A percentile compares a stretch with the other conserved stretches of the same genome.
Conservation (phyloP, 64 coral and sea anemone species). For the Stylophora pistillata region DNA sequence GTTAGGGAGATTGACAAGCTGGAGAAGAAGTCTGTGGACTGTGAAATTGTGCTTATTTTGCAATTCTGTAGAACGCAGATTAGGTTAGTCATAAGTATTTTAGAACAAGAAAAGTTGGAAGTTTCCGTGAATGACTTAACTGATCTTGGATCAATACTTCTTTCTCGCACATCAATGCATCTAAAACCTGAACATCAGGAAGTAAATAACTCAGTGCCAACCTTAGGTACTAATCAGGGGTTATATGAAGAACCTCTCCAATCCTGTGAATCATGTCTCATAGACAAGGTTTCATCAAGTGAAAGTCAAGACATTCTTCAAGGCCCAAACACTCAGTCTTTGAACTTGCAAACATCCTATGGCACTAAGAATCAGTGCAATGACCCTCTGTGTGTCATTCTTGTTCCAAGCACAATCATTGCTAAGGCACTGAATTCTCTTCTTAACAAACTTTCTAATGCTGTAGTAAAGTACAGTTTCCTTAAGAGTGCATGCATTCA, state of each 20-base stretch:
- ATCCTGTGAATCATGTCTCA: background rate
- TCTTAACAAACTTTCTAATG: constrained; percentile 14
- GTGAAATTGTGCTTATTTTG: background rate
- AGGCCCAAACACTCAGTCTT: background rate
- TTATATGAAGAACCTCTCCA: background rate
- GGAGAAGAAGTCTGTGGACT: constrained; percentile 27
- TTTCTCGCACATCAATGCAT: constrained; percentile 20
- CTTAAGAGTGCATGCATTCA: constrained; percentile 17
- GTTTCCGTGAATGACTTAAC: background rate
- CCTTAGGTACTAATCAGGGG: background rate
- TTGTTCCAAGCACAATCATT: constrained; percentile 22
- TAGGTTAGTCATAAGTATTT: constrained; percentile 6
- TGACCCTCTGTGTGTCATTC: constrained; percentile 24
- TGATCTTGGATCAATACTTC: background rate
- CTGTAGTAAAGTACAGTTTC: background rate
- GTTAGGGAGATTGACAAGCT: constrained; percentile 40
- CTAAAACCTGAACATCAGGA: background rate
- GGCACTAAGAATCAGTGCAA: background rate
- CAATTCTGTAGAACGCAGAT: constrained; percentile 19
- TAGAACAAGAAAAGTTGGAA: background rate
- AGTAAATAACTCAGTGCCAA: background rate
- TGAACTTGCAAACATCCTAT: constrained; percentile 5
- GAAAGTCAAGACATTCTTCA: too few species aligned
- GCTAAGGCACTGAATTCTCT: constrained; percentile 39
- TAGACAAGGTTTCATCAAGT: too few species aligned